Base-by-base conservation (phyloP, 92 coral and sea anemone species). In the Pocillopora meandrina region DNA sequence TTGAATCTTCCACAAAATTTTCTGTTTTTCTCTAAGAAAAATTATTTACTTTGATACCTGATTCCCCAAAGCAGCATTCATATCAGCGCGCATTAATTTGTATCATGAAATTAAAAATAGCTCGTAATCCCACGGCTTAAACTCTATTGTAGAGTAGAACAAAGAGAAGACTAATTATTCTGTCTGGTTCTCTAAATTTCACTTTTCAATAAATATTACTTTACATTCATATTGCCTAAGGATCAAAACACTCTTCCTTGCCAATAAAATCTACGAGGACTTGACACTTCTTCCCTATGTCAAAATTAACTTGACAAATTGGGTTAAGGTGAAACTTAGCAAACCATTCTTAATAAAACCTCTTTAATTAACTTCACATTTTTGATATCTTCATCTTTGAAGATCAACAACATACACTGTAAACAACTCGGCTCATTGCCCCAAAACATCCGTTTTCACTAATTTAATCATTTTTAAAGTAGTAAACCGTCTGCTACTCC, bases 141-240 rank as follows among this genome's bases (percentile, higher is more conserved):
- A 18, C 18, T 33, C 56, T 79, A 21, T 80, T 23, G n/a, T 10
- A 49, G 33, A 55, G 56, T 52, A n/a, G 72, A 34, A 78, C 82
- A 78, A 64, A n/a, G 60, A 33, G 3, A 35, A 19, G 59, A 64
- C 57, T 64, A 78, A 61, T 76, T 78, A 62, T 65, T 64, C 19
- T 63, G 82, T 78, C 61, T 78, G 36, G 61, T 3, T n/a, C 42
- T 78, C 61, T 17, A 59, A 26, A 16, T 49, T 78, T 65, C 49
- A 42, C 10, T 12, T 47, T 78, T 64, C 20, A 52, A 62, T 42
- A 77, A 49, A 10, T 62, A 61, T 78, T 62, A 12, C 52, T 18
- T 47, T 19, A 11, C 17, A 13, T 18, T 26, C 18, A 12, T 18
- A 74, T 55, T 74, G 65, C 52, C 52, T 42, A 42, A 7, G 52